Evolutionary conservation across 2,888 invertebrate genomes (phyloP).

Genomic region (Troides oblongomaculatus): DNA sequence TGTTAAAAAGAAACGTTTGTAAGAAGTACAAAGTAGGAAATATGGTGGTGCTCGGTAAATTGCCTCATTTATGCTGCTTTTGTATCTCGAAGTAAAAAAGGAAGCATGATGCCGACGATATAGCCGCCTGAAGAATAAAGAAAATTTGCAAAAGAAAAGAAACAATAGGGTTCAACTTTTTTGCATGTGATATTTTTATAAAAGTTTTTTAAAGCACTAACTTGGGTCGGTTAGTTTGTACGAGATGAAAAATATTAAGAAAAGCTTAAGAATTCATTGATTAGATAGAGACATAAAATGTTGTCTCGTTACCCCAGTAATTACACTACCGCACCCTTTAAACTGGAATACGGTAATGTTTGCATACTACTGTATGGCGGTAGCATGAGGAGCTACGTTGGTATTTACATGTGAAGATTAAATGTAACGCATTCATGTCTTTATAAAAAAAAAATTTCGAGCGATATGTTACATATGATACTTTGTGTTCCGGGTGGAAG

Average conservation of each 20-base stretch:
- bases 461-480: no score
- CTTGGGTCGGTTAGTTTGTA: conserved; percentile 2
- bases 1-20: conserved; percentile 5
- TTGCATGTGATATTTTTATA: conserved; percentile 10
- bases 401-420: no score
- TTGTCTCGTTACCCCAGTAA: no score
- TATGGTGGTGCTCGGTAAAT: conserved; percentile 19
- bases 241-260: neutral
- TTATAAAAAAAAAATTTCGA: no score
- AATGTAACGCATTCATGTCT: no score
- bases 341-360: no score
- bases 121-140: conserved; percentile 15
- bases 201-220: conserved; percentile 3
- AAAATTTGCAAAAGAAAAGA: conserved; percentile 22
- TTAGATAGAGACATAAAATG: neutral
- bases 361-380: no score
- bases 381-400: no score
- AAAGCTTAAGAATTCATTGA: neutral
- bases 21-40: conserved; percentile 16
- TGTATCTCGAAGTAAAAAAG: conserved; percentile 17
- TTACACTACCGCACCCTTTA: no score
- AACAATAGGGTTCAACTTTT: conserved; percentile 21
- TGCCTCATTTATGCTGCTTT: conserved; percentile 23
- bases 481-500: no score
- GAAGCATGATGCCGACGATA: conserved; percentile 21